Evolutionary conservation across 2,113 vertebrate species (phyloP), one percentile per base, ranked within the genome.

Genomic region (Myotis brandtii): DNA sequence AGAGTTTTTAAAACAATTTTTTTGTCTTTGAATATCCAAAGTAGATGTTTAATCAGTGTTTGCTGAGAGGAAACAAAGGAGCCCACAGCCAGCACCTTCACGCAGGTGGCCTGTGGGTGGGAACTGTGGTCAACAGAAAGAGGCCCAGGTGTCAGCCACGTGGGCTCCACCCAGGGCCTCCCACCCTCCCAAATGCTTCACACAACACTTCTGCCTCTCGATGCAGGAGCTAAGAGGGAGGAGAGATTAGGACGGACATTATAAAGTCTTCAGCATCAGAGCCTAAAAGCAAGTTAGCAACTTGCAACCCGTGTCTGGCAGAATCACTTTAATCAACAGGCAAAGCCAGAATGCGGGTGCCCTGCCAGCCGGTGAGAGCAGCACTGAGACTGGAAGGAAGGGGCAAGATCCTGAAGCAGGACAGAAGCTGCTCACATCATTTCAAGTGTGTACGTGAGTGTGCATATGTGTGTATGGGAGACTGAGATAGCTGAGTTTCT

Each of bases 271-370:
- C 70, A 73, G 80, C 37, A 77, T n/a, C 88, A 76, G 64, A 20
- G 30, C 91, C 91, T 25, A 13, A 69, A 83, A 91, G 72, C 82
- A 79, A 92, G 83, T 66, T 59, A 88, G 34, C 86, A 82, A 48
- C 76, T 67, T 80, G 50, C 46, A 93, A 54, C 85, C 75, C 79
- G 76, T 84, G 52, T 59, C 76, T 54, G 34, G 82, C 84, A 89
- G 77, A 88, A 48, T 34, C 21, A 0, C 17, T 75, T 69, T 95
- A 85, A 95, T 92, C 93, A 96, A 87, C 1, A 3, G 50, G 27
- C 84, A 81, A 64, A 94, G 93, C 32, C 93, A 94, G 84, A 95
- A 72, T 77, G 25, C 7, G 56, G 75, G 34, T 77, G 37, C 27
- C 67, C 72, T 86, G 52, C 83, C 86, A 79, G 83, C 1, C 86